Evolutionary conservation across 2,888 invertebrate genomes (phyloP), one percentile per base, ranked within the genome.

Genomic region (Leptinotarsa tumamoca): DNA sequence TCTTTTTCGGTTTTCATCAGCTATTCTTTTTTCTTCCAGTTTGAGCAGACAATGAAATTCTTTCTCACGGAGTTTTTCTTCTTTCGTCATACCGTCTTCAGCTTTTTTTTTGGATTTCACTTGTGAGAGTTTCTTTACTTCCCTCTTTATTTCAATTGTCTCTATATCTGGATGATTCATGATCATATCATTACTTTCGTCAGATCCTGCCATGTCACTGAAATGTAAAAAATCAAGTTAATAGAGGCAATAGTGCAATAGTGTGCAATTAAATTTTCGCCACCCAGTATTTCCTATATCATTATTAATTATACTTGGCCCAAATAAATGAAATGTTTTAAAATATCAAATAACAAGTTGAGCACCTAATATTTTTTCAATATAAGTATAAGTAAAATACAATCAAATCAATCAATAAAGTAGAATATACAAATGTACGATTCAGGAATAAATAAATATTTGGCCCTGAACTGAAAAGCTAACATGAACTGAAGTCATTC

Each of bases 141-240:
- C 51, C 50, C 58, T 56, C 43, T 58, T 73, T 10, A 14, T 18
- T 61, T 73, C 73, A 21, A 73, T 4, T 23, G 10, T 54, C 68
- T 73, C 73, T 61, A 73, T 73, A 69, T 73, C 73, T 18, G 68
- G 68, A 73, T 63, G 73, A 21, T 73, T 27, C 63, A 73, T 13
- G 51, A 58, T 61, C 68, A 73, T 73, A 51, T 73, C 68, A 68
- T 63, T 68, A 63, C 68, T 73, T 51, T 68, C 58, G 27, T 73
- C 73, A 63, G 73, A 69, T 58, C 14, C 50, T 15, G 27, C 27
- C 18, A 58, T 50, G 52, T 54, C 68, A 68, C 68, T 68, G 52
- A 68, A 68, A 52, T n/a, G 13, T 13, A 68, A n/a, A 21, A 51
- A 10, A 27, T 13, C 21, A 21, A 52, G n/a, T 52, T 14, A 14